Evolutionary conservation across 2,797 vertebrate genomes (phyloP).

Genomic region (Epinephelus malabaricus): DNA sequence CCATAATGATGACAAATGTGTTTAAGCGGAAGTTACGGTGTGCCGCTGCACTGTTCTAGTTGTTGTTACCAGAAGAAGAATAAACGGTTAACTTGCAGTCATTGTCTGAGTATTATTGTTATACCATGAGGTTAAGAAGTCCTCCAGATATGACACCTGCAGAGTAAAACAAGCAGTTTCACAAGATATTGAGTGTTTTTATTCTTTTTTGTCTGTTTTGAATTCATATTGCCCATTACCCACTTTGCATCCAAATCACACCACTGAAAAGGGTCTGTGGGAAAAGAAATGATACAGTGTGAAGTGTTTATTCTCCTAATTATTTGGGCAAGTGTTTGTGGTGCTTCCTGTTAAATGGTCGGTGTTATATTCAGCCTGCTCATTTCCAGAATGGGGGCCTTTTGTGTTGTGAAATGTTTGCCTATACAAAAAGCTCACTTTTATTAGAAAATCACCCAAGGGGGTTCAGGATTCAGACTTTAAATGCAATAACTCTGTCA

Average conservation of each 20-base stretch:
- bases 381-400: conserved; percentile 60
- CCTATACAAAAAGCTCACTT: conserved; percentile 64
- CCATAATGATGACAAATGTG: too few relatives aligned
- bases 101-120: too few relatives aligned
- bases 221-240: conserved; percentile 36
- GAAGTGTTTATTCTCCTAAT: conserved; percentile 53
- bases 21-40: too few relatives aligned
- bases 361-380: conserved; percentile 60
- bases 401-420: conserved; percentile 74
- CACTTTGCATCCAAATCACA: conserved; percentile 50
- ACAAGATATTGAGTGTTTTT: conserved; percentile 30
- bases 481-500: conserved; percentile 72
- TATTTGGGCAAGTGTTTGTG: conserved; percentile 41
- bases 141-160: not conserved
- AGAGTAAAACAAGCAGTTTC: conserved; percentile 13
- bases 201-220: conserved; percentile 28
- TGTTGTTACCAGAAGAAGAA: too few relatives aligned
- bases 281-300: conserved; percentile 49
- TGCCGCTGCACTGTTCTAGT: too few relatives aligned
- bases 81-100: too few relatives aligned
- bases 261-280: conserved; percentile 37
- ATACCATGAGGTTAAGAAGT: too few relatives aligned
- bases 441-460: conserved; percentile 66
- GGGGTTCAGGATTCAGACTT: conserved; percentile 60
- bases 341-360: conserved; percentile 42